Conservation (phyloP, 2,113 vertebrate species). For the Caranx ignobilis region DNA sequence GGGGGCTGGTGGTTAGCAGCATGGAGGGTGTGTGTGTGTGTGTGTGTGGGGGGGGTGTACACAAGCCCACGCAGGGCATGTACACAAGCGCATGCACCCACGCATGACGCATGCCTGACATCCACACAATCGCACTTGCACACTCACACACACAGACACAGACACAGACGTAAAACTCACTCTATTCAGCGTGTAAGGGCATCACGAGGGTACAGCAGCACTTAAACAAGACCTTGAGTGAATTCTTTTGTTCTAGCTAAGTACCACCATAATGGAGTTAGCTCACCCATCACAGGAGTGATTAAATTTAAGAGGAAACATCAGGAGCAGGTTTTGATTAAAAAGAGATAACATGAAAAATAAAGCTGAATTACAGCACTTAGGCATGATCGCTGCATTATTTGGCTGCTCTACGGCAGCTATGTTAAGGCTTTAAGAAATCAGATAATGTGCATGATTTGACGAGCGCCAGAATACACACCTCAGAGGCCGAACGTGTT, state of each 20-base stretch:
- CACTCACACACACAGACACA: slow-evolving; percentile 3
- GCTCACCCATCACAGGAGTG: slow-evolving; percentile 53
- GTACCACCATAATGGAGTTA: slow-evolving; percentile 58
- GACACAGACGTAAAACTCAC: not conserved
- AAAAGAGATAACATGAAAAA: slow-evolving; percentile 53
- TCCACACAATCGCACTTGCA: slow-evolving; percentile 41
- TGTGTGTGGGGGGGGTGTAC: slow-evolving; percentile 3
- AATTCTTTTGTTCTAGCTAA: slow-evolving; percentile 71
- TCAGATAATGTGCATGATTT: slow-evolving; percentile 56
- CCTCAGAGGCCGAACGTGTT: slow-evolving; percentile 37
- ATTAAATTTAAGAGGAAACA: slow-evolving; percentile 69
- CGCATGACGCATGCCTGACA: slow-evolving; percentile 70
- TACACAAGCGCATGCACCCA: slow-evolving; percentile 69
- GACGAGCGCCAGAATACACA: slow-evolving; percentile 50
- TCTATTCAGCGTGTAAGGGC: slow-evolving; percentile 53
- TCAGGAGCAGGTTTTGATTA: slow-evolving; percentile 65
- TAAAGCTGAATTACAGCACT: slow-evolving; percentile 37
- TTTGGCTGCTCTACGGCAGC: slow-evolving; percentile 32
- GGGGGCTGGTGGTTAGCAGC: not conserved
- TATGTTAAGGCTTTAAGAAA: slow-evolving; percentile 49
- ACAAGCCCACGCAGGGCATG: slow-evolving; percentile 74
- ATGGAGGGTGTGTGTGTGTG: not conserved
- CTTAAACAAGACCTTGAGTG: slow-evolving; percentile 70
- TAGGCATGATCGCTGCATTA: slow-evolving; percentile 15
- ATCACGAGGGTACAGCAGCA: slow-evolving; percentile 56